Conservation (phyloP, 1,140 invertebrate species). For the Anadara kagoshimensis region DNA sequence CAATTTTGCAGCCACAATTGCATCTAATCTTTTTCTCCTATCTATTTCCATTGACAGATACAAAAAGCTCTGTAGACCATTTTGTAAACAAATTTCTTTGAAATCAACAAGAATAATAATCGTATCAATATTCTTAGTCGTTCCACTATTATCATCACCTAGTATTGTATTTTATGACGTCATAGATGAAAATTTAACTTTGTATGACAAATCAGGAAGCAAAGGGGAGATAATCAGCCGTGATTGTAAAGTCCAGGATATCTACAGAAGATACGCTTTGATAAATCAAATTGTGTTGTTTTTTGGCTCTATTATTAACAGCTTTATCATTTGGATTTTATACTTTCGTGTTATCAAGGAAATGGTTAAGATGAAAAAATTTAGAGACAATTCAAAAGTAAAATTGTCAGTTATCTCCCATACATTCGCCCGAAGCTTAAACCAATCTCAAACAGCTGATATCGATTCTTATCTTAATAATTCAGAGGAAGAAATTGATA, state of each 20-base stretch:
- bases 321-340: conserved; percentile 15
- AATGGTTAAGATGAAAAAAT: conserved; percentile 13
- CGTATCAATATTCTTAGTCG: background rate
- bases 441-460: too few relatives aligned
- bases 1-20: conserved; percentile 37
- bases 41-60: conserved; percentile 45
- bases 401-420: too few relatives aligned
- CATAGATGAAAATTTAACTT: conserved; percentile 17
- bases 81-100: conserved; percentile 23
- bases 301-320: conserved; percentile 28
- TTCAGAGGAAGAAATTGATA: too few relatives aligned
- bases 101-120: conserved; percentile 28
- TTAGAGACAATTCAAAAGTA: background rate
- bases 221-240: conserved; percentile 13
- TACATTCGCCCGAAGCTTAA: too few relatives aligned
- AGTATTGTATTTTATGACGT: conserved; percentile 30
- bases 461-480: too few relatives aligned
- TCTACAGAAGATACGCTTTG: too few relatives aligned
- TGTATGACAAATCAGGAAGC: conserved; percentile 37
- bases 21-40: conserved; percentile 38
- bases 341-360: conserved; percentile 31
- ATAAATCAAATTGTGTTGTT: conserved; percentile 28
- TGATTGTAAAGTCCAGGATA: conserved; percentile 29
- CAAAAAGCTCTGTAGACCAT: conserved; percentile 39
- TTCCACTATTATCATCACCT: conserved; percentile 38